Base-by-base conservation (phyloP, 2,888 invertebrate genomes). In the Conchocele bisecta region DNA sequence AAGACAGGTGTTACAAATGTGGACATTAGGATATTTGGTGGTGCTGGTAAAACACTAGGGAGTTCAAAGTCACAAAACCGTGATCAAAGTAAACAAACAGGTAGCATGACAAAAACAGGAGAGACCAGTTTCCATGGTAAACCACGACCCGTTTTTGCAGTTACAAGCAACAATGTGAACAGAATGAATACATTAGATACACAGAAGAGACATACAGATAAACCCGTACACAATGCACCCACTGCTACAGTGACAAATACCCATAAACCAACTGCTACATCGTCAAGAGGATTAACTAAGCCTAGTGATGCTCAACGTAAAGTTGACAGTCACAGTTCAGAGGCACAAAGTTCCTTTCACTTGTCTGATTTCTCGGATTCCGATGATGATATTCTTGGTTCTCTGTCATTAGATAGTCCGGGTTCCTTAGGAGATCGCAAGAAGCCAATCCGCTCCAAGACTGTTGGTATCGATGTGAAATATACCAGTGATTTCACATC, bases 1-100 rank as follows among this genome's bases (percentile, higher is more conserved):
- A 71, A 69, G 31, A 24, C 66, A 5, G 44, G 60, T 15, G 65
- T 70, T 2, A 72, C 75, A 63, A 81, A 67, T 37, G 79, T 72
- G 69, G 84, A 85, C 63, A 84, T 86, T 20, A 57, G 83, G 24
- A 59, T 76, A 33, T 85, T 85, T 75, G 71, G 73, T 13, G 84
- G 84, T 29, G 72, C 79, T 50, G 84, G 84, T 29, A 75, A 82
- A 22, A 28, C 66, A 7, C 65, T 86, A n/a, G 77, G 77, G 4
- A 50, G 53, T 54, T 35, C 28, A 9, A 54, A 31, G n/a, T n/a
- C n/a, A n/a, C n/a, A n/a, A n/a, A n/a, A n/a, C n/a, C n/a, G n/a
- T n/a, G n/a, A n/a, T n/a, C n/a, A n/a, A n/a, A n/a, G n/a, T n/a
- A n/a, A n/a, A n/a, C n/a, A n/a, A n/a, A n/a, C n/a, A n/a, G n/a